Base-by-base conservation (phyloP, 1,140 invertebrate genomes). In the Tetraneura akinire region DNA sequence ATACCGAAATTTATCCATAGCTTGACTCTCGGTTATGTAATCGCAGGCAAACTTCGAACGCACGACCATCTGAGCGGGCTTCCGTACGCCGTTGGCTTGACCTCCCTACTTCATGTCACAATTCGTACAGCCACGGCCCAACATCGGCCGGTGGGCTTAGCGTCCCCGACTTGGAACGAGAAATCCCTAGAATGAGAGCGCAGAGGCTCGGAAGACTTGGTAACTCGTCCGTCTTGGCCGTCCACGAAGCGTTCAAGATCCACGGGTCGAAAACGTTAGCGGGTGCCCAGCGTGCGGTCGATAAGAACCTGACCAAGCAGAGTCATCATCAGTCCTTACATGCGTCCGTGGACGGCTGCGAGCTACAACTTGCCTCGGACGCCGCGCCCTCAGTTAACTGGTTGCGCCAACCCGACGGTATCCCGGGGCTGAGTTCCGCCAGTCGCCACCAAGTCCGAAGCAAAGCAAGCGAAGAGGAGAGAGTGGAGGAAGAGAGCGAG, bases 111-210 rank as follows among this genome's bases (percentile, higher is more conserved):
- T n/a, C n/a, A n/a, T n/a, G n/a, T n/a, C n/a, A n/a, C n/a, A n/a
- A n/a, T n/a, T n/a, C n/a, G n/a, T n/a, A n/a, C n/a, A n/a, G n/a
- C n/a, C n/a, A n/a, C n/a, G n/a, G n/a, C n/a, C n/a, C n/a, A n/a
- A n/a, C n/a, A 3, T 23, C 18, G 66, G n/a, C 66, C 37, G 66
- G 37, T 2, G 66, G 42, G 8, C 13, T 47, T 1, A n/a, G 66
- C 11, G 0, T 68, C 11, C 42, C n/a, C 0, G 66, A 68, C 6
- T 68, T 68, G 2, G 3, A 4, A 1, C n/a, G 10, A 0, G 45
- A 45, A 18, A n/a, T 68, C 0, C 42, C 37, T 0, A 0, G 0
- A 4, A n/a, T n/a, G n/a, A n/a, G n/a, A n/a, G n/a, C n/a, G n/a
- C n/a, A n/a, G n/a, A n/a, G n/a, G n/a, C n/a, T 45, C 4, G 16